Base-by-base conservation (phyloP, 2,797 vertebrate species). In the Sebastes matsubarae region DNA sequence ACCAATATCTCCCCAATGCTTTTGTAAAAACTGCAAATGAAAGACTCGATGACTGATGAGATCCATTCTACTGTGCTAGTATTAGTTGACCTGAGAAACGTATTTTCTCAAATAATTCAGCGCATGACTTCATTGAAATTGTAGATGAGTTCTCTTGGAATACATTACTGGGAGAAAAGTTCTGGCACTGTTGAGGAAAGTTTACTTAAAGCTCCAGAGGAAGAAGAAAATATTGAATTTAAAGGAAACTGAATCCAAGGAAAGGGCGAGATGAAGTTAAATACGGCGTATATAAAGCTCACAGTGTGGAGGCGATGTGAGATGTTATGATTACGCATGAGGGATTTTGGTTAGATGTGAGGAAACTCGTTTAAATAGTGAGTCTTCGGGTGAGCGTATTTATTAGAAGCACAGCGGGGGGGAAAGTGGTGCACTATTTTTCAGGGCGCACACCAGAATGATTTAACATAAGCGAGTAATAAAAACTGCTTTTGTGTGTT, bases 151-250 rank as follows among this genome's bases (percentile, higher is more conserved):
- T 69, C 55, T 61, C 75, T 68, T 52, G 46, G 46, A 79, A 65
- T 68, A 68, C 24, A 81, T 79, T 68, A 84, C 34, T 1, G 34
- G 16, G 52, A 12, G 42, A 72, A 16, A 64, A 72, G 13, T 36
- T 66, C 46, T 75, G 71, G 79, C 63, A 66, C 24, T 18, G 25
- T 20, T 25, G n/a, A 59, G 38, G 69, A 65, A 76, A 86, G 72
- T 78, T 81, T 80, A 65, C 34, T 54, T 74, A 55, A 14, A 61
- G 30, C 75, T 79, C 68, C 64, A 72, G 58, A 77, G 80, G 65
- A 87, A 76, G 54, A 52, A 65, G 57, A 66, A 73, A 82, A 80
- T 77, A 77, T 68, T 83, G 32, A 85, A 77, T 79, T 83, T 77
- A 52, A 2, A 50, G 70, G 57, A 75, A 72, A 70, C 67, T n/a